Percentiles rank a stretch among this genome's conserved stretches.
phyloP scores from a whole-genome alignment of 2,888 invertebrate species.

The Drosophila meridionalis region DNA sequence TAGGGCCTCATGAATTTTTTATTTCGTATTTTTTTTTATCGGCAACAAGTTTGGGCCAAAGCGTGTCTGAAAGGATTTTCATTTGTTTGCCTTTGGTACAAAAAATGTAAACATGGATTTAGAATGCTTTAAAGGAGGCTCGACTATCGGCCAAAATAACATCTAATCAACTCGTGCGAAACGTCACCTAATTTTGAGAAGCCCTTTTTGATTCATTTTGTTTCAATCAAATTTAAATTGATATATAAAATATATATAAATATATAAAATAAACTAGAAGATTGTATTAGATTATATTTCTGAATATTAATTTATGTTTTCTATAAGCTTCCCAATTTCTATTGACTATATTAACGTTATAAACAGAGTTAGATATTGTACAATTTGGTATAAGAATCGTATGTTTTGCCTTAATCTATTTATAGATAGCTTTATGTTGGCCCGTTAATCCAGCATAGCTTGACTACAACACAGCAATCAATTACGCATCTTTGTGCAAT shows the following conservation, averaged over 20 bases:
- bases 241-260: too few relatives aligned
- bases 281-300: too few relatives aligned
- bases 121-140: conserved; percentile 6
- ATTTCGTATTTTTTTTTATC: conserved; percentile 3
- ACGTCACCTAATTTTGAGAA: background rate
- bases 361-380: background rate
- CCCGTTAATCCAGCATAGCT: background rate
- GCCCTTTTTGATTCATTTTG: background rate
- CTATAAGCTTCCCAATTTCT: too few relatives aligned
- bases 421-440: background rate
- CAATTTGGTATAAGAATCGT: background rate
- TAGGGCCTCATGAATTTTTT: background rate
- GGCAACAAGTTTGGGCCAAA: conserved; percentile 25
- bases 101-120: conserved; percentile 29
- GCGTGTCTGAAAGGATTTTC: conserved; percentile 37
- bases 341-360: too few relatives aligned
- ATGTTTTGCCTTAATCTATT: background rate
- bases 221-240: too few relatives aligned
- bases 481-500: conserved; percentile 61
- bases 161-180: conserved; percentile 5
- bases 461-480: conserved; percentile 37
- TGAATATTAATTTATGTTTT: too few relatives aligned
- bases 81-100: conserved; percentile 38
- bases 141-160: conserved; percentile 25
- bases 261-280: too few relatives aligned